Conservation (phyloP, 2,888 invertebrate genomes). For the Drosophila neotestacea region DNA sequence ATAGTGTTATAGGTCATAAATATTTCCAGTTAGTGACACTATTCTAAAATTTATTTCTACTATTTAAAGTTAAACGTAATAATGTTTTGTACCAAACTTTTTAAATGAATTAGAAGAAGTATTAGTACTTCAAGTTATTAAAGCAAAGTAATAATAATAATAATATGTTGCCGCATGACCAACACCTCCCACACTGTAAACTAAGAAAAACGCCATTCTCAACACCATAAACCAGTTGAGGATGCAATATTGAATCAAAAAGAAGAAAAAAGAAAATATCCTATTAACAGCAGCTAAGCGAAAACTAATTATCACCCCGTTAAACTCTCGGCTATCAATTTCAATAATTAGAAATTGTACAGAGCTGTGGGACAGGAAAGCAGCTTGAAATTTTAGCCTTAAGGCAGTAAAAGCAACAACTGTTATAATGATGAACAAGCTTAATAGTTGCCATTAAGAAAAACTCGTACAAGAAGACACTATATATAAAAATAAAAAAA, state of each 20-base stretch:
- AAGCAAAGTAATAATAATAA: not conserved
- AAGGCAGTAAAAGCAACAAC: constrained; percentile 24
- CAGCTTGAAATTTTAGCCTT: constrained; percentile 43
- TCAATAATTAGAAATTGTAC: constrained; percentile 68
- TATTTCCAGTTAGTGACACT: too few relatives aligned
- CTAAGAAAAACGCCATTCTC: constrained; percentile 27
- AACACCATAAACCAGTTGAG: constrained; percentile 12
- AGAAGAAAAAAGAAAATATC: constrained; percentile 11
- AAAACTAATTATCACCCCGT: constrained; percentile 62
- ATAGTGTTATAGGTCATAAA: too few relatives aligned
- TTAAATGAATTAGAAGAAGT: not conserved
- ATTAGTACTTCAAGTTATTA: not conserved
- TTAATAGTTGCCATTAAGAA: constrained; percentile 54
- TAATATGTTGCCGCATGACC: not conserved
- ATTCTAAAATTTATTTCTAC: too few relatives aligned
- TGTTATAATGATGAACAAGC: constrained; percentile 54
- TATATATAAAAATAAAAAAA: not conserved
- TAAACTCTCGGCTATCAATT: constrained; percentile 64
- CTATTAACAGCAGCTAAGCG: constrained; percentile 43
- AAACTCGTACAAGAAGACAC: constrained; percentile 30
- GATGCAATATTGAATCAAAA: not conserved
- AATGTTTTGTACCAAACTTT: too few relatives aligned
- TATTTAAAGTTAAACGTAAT: too few relatives aligned
- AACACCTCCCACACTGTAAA: constrained; percentile 11
- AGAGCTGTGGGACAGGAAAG: constrained; percentile 1